Evolutionary conservation across 2,113 vertebrate genomes (phyloP).

Genomic region (Elachura formosa): DNA sequence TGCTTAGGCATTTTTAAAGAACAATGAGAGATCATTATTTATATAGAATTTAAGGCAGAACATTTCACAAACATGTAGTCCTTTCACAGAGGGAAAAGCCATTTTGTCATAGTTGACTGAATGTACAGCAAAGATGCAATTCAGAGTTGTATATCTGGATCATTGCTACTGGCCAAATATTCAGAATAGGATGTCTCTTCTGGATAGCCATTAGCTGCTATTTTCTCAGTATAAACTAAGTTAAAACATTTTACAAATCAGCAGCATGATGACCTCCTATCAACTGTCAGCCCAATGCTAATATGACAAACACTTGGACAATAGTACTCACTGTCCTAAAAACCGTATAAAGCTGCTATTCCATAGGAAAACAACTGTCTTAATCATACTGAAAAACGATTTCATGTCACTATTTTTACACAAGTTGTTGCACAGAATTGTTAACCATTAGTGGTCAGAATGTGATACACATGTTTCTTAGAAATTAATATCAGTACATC

Average conservation of each 20-base stretch:
- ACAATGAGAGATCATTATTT: background rate
- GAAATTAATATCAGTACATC: background rate
- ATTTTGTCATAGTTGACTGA: background rate
- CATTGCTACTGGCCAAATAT: background rate
- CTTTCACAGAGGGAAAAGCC: background rate
- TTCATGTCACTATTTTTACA: background rate
- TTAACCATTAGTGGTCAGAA: background rate
- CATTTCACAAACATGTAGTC: background rate
- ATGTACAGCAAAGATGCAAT: background rate
- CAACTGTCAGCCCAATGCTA: background rate
- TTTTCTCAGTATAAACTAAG: background rate
- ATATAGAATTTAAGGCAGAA: background rate
- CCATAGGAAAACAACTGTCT: background rate
- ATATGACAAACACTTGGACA: background rate
- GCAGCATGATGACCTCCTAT: background rate
- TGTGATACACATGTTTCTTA: background rate
- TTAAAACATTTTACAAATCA: too few species aligned
- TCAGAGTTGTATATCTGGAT: background rate
- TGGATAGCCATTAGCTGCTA: background rate
- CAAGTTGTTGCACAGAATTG: background rate
- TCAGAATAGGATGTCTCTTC: background rate
- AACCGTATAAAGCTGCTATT: background rate
- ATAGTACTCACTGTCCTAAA: background rate
- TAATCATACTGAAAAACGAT: background rate
- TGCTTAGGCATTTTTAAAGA: background rate